phyloP scores from a whole-genome alignment of 2,797 vertebrate species.

The Spinus pinus region DNA sequence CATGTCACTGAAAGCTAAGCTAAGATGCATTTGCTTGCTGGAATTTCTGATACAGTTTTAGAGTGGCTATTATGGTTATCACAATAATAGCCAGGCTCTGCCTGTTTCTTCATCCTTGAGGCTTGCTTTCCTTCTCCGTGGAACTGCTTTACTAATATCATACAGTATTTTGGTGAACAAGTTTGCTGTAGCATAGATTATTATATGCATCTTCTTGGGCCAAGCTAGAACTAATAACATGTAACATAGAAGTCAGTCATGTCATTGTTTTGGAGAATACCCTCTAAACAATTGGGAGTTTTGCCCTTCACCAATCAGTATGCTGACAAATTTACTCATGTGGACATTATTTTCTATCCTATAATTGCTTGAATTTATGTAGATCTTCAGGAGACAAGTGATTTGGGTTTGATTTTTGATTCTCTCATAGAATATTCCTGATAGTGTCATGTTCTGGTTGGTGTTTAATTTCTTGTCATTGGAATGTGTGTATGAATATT shows the following conservation, averaged over 20 bases:
- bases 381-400: neutral
- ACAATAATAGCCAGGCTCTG: neutral
- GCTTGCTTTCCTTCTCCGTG: neutral
- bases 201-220: neutral
- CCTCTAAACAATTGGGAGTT: neutral
- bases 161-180: neutral
- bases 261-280: neutral
- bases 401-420: neutral
- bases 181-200: neutral
- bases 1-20: neutral
- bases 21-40: neutral
- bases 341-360: neutral
- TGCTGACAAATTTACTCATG: neutral
- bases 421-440: neutral
- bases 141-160: neutral
- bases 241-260: neutral
- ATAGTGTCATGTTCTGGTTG: neutral
- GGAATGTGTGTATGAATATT: neutral
- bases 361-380: neutral
- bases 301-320: neutral
- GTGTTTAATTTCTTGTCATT: neutral
- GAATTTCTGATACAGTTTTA: neutral
- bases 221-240: neutral
- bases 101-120: neutral
- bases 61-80: neutral